Conservation (phyloP, 2,888 invertebrate species). For the Amblyjoppa fuscipennis region DNA sequence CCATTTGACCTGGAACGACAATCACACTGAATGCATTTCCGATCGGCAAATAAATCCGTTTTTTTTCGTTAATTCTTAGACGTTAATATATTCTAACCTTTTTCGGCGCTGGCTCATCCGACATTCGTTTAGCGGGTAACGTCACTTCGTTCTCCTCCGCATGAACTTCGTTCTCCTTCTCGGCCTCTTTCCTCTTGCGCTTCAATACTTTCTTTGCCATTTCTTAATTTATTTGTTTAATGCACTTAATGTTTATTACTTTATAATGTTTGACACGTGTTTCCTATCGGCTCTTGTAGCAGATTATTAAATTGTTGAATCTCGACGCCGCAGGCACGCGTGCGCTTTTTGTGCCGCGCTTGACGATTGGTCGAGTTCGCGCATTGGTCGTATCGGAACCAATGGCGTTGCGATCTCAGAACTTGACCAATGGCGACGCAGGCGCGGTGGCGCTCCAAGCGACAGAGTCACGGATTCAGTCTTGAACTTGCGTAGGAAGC, state of each 20-base stretch:
- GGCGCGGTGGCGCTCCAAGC: neutral
- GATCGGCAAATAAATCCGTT: neutral
- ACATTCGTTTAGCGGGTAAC: slow-evolving; percentile 88
- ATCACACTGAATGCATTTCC: neutral
- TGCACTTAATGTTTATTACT: neutral
- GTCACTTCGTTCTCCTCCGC: slow-evolving; percentile 79
- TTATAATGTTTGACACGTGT: slow-evolving; percentile 10
- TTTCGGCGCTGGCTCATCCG: slow-evolving; percentile 90
- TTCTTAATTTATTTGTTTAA: slow-evolving; percentile 18
- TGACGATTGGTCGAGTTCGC: neutral
- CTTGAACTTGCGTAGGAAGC: neutral
- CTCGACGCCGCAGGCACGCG: neutral
- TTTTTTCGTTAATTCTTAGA: slow-evolving; percentile 1
- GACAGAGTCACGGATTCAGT: no score
- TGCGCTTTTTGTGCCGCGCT: neutral
- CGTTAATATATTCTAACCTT: slow-evolving; percentile 86
- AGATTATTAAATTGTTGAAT: neutral
- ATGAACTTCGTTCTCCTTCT: slow-evolving; percentile 67
- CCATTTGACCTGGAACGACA: slow-evolving; percentile 92
- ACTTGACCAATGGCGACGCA: neutral
- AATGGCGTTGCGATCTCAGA: neutral
- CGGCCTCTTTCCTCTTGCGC: slow-evolving; percentile 71
- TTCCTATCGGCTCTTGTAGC: neutral
- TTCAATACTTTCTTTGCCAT: slow-evolving; percentile 76
- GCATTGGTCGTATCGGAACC: neutral